Base-by-base conservation (phyloP, 2,113 vertebrate species). In the Rhea pennata region DNA sequence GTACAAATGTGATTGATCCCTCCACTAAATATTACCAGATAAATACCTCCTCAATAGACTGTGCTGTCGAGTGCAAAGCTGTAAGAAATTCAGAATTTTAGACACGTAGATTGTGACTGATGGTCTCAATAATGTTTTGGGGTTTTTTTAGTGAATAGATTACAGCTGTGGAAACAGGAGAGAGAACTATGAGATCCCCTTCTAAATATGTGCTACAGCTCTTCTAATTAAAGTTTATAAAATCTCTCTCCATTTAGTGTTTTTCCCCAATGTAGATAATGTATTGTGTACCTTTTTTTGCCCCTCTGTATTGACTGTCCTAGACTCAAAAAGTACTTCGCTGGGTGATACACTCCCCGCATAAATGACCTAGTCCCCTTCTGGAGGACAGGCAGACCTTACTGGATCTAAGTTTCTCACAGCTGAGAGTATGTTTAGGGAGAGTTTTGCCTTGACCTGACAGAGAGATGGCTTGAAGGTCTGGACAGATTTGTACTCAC, bases 21-120 rank as follows among this genome's bases (percentile, higher is more conserved):
- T 92, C 96, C 50, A 99, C 98, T 12, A 98, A 98, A 85, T 99
- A 99, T 98, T 98, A 99, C 95, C 93, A 84, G 94, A 98, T 99
- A 84, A 98, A 98, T 69, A 97, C 95, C 9, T 98, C 98, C 92
- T 98, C 96, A 1, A 90, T 98, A 94, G 98, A 99, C 97, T 99
- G 99, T 81, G 98, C 98, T 9, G 96, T 98, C 93, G 98, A 98
- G 90, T 99, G 99, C 82, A 98, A 98, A 81, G 98, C 97, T 87
- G 99, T 99, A 97, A 98, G 98, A 87, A 86, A 62, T 58, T 65
- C 53, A 56, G 21, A 59, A 69, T 64, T 89, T 56, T 36, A 69
- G 17, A 79, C 2, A 2, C 54, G 12, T 33, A 0, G 65, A 3
- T 48, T 90, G 54, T 81, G 40, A n/a, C 29, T 62, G 9, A 5